These are phyloP conservation scores for Microcebus lehilahytsara DNA, from an alignment of 2,113 vertebrate genomes.

Conservation along the genomic window DNA sequence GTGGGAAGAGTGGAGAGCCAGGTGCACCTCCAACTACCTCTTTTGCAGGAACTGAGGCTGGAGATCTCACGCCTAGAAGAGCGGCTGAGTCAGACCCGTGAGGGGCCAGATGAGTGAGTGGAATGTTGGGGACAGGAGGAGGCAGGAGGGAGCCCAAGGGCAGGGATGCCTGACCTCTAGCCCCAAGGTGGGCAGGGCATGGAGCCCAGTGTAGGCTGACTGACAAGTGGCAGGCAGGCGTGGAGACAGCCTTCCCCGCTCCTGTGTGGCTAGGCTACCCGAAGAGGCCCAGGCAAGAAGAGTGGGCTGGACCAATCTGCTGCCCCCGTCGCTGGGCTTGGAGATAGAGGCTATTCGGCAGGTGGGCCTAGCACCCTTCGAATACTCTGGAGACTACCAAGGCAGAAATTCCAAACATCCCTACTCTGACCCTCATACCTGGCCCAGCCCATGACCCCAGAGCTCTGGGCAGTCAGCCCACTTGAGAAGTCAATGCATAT, in stretches of 20 bases:
- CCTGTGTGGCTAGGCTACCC: constrained; percentile 45
- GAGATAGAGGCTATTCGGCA: constrained; percentile 79
- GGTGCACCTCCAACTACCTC: background rate
- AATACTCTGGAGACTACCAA: background rate
- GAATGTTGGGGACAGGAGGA: fast-evolving
- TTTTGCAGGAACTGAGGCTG: constrained; percentile 76
- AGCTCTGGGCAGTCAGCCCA: background rate
- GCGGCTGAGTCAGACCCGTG: constrained; percentile 69
- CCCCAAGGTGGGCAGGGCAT: background rate
- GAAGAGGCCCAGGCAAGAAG: constrained; percentile 16
- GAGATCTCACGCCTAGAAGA: constrained; percentile 79
- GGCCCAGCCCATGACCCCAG: background rate
- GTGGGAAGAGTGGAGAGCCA: background rate
- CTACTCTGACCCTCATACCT: background rate
- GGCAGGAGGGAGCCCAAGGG: background rate
- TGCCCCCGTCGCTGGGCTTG: constrained; percentile 65
- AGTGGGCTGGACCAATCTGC: background rate
- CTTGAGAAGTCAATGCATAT: background rate
- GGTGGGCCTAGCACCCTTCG: constrained; percentile 55
- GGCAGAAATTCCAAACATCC: background rate
- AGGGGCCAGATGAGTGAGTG: constrained; percentile 74
- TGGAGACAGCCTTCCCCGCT: background rate
- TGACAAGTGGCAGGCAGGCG: background rate
- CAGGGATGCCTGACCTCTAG: background rate
- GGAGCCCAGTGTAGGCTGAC: background rate